Percentiles rank a stretch among this genome's conserved stretches.
phyloP scores from a whole-genome alignment of 2,797 vertebrate species.

The Myotis daubentonii region DNA sequence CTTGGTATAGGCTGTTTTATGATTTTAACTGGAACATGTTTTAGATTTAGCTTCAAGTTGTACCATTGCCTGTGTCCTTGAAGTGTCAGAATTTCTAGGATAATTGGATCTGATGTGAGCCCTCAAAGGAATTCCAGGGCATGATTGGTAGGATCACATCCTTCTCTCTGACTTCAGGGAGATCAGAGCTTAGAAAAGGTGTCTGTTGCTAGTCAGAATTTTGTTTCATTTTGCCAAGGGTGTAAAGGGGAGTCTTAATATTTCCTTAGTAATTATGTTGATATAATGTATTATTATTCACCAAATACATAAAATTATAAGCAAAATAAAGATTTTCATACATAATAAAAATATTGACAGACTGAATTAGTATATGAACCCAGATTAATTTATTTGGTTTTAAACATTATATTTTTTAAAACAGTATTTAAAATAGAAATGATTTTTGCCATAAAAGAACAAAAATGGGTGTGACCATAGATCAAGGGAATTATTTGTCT shows the following conservation, averaged over 20 bases:
- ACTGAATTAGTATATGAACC: neutral
- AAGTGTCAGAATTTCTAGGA: constrained; percentile 28
- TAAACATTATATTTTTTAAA: constrained; percentile 26
- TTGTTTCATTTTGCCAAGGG: constrained; percentile 11
- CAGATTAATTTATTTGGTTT: neutral
- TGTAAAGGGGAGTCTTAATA: neutral
- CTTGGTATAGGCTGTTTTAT: neutral
- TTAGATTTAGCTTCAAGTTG: constrained; percentile 7
- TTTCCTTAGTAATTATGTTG: neutral
- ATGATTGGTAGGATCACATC: neutral
- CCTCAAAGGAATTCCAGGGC: neutral
- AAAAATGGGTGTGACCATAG: neutral
- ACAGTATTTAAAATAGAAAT: neutral
- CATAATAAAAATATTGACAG: constrained; percentile 11
- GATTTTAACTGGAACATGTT: constrained; percentile 38
- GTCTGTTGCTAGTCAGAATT: neutral
- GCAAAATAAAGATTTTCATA: neutral
- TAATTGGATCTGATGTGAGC: neutral
- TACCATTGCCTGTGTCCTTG: neutral
- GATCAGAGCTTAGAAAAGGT: neutral
- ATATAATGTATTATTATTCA: neutral
- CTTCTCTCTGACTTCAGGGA: constrained; percentile 11
- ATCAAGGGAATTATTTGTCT: neutral
- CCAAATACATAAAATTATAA: neutral
- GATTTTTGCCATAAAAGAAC: neutral